Evolutionary conservation across 1,140 invertebrate species (phyloP).

Genomic region (Radopholus similis): DNA sequence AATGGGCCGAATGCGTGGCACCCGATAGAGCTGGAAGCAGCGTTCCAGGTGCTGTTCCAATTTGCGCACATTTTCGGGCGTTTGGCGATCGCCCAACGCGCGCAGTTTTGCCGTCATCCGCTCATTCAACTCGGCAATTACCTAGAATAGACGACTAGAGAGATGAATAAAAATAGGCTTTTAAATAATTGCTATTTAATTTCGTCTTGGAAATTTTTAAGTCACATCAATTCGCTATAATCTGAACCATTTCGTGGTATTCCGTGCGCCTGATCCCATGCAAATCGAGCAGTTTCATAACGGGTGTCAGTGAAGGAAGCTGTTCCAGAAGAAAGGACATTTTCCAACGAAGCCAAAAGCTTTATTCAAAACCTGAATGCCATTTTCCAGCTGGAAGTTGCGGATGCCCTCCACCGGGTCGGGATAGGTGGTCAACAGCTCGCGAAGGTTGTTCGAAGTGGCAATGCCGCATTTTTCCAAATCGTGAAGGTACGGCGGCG

Average conservation of each 20-base stretch:
- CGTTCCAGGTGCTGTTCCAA: slow-evolving; percentile 32
- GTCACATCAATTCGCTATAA: neutral
- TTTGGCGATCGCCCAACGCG: slow-evolving; percentile 25
- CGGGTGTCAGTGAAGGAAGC: slow-evolving; percentile 30
- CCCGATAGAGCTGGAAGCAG: slow-evolving; percentile 32
- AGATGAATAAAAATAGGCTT: neutral
- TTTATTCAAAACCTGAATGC: slow-evolving; percentile 19
- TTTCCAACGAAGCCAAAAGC: neutral
- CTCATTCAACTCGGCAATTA: slow-evolving; percentile 34
- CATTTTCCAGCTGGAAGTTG: slow-evolving; percentile 23
- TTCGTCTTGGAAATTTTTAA: neutral
- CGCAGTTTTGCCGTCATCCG: slow-evolving; percentile 25
- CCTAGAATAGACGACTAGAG: slow-evolving; percentile 8
- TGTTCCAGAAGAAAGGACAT: slow-evolving; percentile 8
- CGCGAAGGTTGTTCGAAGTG: slow-evolving; percentile 23
- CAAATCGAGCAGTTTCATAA: slow-evolving; percentile 43
- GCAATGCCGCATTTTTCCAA: slow-evolving; percentile 30
- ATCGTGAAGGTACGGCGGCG: no score
- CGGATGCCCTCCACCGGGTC: slow-evolving; percentile 30
- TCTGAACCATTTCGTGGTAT: slow-evolving; percentile 30
- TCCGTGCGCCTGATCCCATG: slow-evolving; percentile 34
- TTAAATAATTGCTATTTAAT: neutral
- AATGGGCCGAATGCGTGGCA: slow-evolving; percentile 35
- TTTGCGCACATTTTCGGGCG: slow-evolving; percentile 32
- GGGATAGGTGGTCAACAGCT: slow-evolving; percentile 21